A percentile compares a stretch with the other conserved stretches of the same genome.
Evolutionary conservation across 2,113 vertebrate species (phyloP).

Genomic region (Myanophis thanlyinensis): DNA sequence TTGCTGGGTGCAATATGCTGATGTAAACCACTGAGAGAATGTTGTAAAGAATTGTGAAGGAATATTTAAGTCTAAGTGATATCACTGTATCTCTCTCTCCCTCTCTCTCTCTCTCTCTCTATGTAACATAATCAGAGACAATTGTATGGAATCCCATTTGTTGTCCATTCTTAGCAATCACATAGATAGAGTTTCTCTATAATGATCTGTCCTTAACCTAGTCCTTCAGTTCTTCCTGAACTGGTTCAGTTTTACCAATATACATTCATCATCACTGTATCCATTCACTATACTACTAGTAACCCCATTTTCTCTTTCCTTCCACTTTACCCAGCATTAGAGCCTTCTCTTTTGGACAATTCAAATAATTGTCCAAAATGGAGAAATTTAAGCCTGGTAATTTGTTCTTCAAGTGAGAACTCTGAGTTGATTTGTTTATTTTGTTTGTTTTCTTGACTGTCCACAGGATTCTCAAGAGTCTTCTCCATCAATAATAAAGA

Average conservation of each 20-base stretch:
- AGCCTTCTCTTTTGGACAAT: no score
- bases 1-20: neutral
- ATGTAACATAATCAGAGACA: neutral
- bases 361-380: neutral
- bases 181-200: neutral
- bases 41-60: neutral
- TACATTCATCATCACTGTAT: neutral
- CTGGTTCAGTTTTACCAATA: neutral
- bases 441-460: neutral
- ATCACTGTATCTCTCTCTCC: neutral
- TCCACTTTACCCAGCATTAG: neutral
- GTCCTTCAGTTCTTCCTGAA: neutral
- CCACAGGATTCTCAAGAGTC: neutral
- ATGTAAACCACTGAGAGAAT: neutral
- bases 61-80: neutral
- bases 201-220: neutral
- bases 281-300: neutral
- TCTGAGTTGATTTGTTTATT: neutral
- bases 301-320: neutral
- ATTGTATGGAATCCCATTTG: neutral
- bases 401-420: neutral
- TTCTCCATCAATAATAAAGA: neutral
- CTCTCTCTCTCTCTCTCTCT: neutral
- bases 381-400: neutral
- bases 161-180: neutral